A percentile compares a stretch with the other conserved stretches of the same genome.
phyloP scores from a whole-genome alignment of 2,888 invertebrate species.

The Camponotus fellah region DNA sequence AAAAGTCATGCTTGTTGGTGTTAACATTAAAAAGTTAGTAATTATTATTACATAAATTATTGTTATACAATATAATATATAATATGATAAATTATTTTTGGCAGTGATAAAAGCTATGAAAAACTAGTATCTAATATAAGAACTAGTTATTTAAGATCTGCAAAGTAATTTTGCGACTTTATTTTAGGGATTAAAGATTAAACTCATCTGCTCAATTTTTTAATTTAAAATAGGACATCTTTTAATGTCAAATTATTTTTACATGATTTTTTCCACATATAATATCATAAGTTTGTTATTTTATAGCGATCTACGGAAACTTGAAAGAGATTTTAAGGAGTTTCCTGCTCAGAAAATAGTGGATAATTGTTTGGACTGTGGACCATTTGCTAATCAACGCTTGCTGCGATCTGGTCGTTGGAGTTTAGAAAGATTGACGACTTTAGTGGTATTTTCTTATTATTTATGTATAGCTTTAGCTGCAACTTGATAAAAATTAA shows the following conservation, averaged over 20 bases:
- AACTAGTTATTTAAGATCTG: too few species aligned
- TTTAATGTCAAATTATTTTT: too few species aligned
- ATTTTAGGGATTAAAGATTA: too few species aligned
- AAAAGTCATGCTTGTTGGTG: slow-evolving; percentile 88
- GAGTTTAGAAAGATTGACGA: slow-evolving; percentile 88
- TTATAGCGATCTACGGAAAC: slow-evolving; percentile 89
- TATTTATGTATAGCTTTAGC: slow-evolving; percentile 4
- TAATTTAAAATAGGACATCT: too few species aligned
- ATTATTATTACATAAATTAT: not conserved
- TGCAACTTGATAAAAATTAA: not conserved
- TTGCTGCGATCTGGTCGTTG: slow-evolving; percentile 87
- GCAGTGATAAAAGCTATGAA: too few species aligned
- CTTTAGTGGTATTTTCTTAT: slow-evolving; percentile 84
- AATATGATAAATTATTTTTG: slow-evolving; percentile 8
- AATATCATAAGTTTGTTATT: slow-evolving; percentile 44
- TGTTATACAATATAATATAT: too few species aligned
- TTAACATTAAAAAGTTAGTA: slow-evolving; percentile 89
- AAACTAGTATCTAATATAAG: too few species aligned
- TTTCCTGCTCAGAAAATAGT: slow-evolving; percentile 87
- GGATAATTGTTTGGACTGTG: slow-evolving; percentile 88
- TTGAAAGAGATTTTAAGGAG: slow-evolving; percentile 88
- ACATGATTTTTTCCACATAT: not conserved
- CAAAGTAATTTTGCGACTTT: too few species aligned
- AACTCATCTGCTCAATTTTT: too few species aligned
- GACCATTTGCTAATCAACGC: slow-evolving; percentile 87